A percentile compares a stretch with the other conserved stretches of the same genome.
phyloP scores from a whole-genome alignment of 2,113 vertebrate genomes.

The Orthonyx spaldingii region DNA sequence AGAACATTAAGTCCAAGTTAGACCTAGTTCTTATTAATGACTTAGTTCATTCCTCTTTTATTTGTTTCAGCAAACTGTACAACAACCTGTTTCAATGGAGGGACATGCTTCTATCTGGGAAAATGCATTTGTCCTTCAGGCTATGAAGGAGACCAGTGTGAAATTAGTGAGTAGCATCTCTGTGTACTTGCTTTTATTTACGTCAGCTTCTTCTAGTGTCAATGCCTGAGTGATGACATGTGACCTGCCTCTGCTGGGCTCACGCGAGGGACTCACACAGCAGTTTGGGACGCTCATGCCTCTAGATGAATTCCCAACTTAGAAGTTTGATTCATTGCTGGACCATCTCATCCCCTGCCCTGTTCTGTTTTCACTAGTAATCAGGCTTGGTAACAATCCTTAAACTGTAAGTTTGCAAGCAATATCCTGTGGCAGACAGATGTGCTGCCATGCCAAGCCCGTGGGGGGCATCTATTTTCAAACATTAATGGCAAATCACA shows the following conservation, averaged over 20 bases:
- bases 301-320: background rate
- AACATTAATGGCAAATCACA: background rate
- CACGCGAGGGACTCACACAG: background rate
- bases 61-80: conserved; percentile 82
- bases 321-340: background rate
- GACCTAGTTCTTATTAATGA: background rate
- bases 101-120: conserved; percentile 85
- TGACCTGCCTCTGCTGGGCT: background rate
- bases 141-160: conserved; percentile 83
- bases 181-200: background rate
- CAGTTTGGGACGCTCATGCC: background rate
- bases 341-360: background rate
- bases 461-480: background rate
- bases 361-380: background rate
- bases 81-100: conserved; percentile 84
- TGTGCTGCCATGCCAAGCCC: background rate
- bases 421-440: background rate
- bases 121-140: conserved; percentile 87
- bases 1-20: background rate
- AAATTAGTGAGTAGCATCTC: conserved; percentile 80
- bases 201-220: background rate
- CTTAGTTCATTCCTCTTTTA: background rate
- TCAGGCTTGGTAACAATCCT: background rate
- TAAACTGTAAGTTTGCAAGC: background rate
- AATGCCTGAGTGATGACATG: background rate